Conservation (phyloP, 2,113 vertebrate species). For the Gnathonemus echidnorhynchus region DNA sequence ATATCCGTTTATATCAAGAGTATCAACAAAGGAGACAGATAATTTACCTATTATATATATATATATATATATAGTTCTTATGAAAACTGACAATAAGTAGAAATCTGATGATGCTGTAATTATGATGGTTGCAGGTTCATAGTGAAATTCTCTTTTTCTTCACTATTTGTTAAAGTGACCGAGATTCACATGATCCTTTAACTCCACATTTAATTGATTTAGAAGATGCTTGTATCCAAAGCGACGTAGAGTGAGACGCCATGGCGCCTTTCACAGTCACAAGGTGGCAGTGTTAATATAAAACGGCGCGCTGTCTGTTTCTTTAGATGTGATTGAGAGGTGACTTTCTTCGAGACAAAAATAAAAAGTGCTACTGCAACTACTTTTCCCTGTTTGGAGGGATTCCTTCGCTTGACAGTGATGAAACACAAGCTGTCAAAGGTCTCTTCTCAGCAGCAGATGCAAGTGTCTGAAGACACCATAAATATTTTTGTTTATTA, state of each 20-base stretch:
- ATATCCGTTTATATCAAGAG: neutral
- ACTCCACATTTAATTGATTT: neutral
- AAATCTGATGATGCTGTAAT: no score
- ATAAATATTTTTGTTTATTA: neutral
- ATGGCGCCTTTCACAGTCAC: no score
- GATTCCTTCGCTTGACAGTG: neutral
- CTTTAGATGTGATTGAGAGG: neutral
- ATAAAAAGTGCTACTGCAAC: neutral
- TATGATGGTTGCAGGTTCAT: no score
- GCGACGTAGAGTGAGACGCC: neutral
- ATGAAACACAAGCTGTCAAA: neutral
- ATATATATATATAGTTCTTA: no score
- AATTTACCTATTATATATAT: no score
- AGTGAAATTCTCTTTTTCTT: no score
- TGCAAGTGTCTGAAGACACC: neutral
- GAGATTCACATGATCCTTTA: neutral
- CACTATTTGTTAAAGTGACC: neutral
- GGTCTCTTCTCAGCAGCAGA: neutral
- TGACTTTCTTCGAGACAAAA: neutral
- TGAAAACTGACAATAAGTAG: no score
- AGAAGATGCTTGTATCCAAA: neutral
- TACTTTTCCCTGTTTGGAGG: neutral
- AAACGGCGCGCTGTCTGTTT: neutral
- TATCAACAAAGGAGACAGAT: neutral
- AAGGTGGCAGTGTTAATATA: neutral